Percentiles rank a stretch among this genome's conserved stretches.
phyloP scores from a whole-genome alignment of 1,140 invertebrate species.

The Tetraneura akinire region DNA sequence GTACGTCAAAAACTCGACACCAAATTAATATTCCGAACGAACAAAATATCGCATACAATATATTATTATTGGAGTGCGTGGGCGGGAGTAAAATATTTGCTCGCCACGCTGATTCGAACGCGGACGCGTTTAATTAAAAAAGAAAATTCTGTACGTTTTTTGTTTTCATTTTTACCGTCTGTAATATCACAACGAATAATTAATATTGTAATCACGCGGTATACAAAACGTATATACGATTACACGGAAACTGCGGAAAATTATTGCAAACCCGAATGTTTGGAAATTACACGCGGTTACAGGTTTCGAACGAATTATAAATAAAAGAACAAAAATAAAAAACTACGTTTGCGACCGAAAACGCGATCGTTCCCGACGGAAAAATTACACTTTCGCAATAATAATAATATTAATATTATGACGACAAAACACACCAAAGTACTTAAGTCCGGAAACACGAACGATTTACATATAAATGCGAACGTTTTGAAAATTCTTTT shows the following conservation, averaged over 20 bases:
- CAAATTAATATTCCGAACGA: neutral
- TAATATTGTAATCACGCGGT: too few species aligned
- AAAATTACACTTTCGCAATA: neutral
- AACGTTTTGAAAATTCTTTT: neutral
- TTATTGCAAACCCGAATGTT: neutral
- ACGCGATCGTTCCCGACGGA: neutral
- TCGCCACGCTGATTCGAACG: neutral
- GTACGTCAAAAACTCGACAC: neutral
- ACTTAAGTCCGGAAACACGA: neutral
- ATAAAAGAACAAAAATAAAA: too few species aligned
- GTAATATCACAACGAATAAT: too few species aligned
- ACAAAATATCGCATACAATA: neutral
- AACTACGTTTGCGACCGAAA: too few species aligned
- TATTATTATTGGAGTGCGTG: neutral
- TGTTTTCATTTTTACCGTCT: too few species aligned
- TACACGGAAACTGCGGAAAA: too few species aligned
- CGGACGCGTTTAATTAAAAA: slow-evolving; percentile 13
- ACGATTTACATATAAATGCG: neutral
- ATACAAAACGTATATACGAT: neutral
- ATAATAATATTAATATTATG: too few species aligned
- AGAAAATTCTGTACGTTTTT: neutral
- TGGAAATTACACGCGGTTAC: neutral
- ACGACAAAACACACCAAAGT: neutral
- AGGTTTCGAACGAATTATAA: too few species aligned
- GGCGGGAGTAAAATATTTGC: neutral